Conservation (phyloP, 2,888 invertebrate genomes). For the Alloscopus bannaensis region DNA sequence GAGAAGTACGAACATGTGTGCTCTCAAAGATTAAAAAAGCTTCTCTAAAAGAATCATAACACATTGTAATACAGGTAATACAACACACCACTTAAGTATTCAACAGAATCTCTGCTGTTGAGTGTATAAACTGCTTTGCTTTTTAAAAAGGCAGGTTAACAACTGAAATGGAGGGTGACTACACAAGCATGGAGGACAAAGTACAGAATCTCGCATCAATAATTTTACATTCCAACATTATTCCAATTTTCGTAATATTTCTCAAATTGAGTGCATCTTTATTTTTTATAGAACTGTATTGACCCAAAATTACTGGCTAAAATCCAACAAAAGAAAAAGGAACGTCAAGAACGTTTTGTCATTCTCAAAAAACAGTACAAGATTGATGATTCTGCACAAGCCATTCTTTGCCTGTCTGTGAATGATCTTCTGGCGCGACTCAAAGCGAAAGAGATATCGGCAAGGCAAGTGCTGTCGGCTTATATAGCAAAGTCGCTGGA, state of each 20-base stretch:
- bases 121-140: no score
- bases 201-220: not conserved
- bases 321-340: constrained; percentile 37
- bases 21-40: no score
- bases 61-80: no score
- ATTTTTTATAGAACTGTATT: not conserved
- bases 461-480: constrained; percentile 65
- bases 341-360: constrained; percentile 41
- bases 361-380: constrained; percentile 25
- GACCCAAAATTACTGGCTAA: constrained; percentile 12
- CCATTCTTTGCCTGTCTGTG: constrained; percentile 40
- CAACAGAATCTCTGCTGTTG: no score
- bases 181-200: not conserved
- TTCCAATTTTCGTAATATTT: not conserved
- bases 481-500: constrained; percentile 73
- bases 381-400: constrained; percentile 33
- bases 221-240: not conserved
- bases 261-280: not conserved
- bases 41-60: no score
- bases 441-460: constrained; percentile 45
- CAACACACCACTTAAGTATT: no score
- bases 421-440: constrained; percentile 46
- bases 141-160: no score
- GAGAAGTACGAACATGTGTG: no score
- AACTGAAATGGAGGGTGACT: no score